phyloP scores from a whole-genome alignment of 2,797 vertebrate genomes.

The Naso thynnoides region DNA sequence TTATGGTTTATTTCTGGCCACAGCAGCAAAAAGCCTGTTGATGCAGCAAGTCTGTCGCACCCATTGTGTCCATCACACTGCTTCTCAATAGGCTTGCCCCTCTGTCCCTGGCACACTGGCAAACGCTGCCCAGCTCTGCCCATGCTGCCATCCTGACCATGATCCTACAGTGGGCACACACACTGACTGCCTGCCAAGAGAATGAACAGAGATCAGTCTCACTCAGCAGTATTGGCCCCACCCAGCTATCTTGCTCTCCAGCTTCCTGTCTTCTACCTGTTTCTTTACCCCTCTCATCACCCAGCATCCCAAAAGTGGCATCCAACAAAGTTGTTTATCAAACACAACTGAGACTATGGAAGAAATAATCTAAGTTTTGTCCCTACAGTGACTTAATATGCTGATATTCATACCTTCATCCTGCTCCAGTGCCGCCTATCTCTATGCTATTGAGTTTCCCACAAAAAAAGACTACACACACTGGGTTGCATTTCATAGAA shows the following conservation, averaged over 20 bases:
- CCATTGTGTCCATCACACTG: slow-evolving; percentile 85
- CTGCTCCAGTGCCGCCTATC: not conserved
- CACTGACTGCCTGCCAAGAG: slow-evolving; percentile 76
- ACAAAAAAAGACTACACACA: slow-evolving; percentile 42
- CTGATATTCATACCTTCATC: not conserved
- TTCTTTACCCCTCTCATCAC: slow-evolving; percentile 50
- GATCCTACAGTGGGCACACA: slow-evolving; percentile 72
- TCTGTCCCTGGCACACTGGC: slow-evolving; percentile 75
- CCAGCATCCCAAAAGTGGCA: slow-evolving; percentile 19
- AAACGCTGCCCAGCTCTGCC: slow-evolving; percentile 81
- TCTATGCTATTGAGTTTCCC: not conserved
- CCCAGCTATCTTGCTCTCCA: slow-evolving; percentile 54
- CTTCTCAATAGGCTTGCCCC: slow-evolving; percentile 87
- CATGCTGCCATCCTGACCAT: slow-evolving; percentile 71
- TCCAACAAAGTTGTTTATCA: not conserved
- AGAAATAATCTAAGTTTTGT: not conserved
- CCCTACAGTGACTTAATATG: not conserved
- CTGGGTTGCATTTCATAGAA: slow-evolving; percentile 58
- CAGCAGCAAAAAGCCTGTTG: slow-evolving; percentile 91
- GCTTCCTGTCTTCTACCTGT: slow-evolving; percentile 48
- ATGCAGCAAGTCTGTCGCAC: slow-evolving; percentile 87
- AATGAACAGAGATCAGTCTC: slow-evolving; percentile 78
- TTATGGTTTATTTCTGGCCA: slow-evolving; percentile 89
- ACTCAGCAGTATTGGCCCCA: slow-evolving; percentile 80
- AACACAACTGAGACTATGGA: not conserved